Evolutionary conservation across 2,888 invertebrate species (phyloP).

Genomic region (Leptopilina myrica): DNA sequence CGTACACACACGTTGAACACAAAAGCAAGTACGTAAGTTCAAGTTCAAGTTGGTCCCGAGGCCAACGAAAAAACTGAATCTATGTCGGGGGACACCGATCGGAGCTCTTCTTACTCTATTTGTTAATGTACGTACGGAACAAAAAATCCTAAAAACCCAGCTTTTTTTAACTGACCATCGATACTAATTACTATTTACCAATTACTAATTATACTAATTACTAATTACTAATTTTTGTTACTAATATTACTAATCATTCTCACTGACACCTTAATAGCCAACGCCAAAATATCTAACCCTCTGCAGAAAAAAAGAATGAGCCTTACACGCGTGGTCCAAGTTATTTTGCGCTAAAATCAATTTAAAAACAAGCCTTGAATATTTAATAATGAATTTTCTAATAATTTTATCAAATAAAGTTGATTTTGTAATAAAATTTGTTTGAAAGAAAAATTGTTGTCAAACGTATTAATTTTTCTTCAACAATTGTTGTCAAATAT

Average conservation of each 20-base stretch:
- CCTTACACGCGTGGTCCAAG: conserved; percentile 31
- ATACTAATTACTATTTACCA: conserved; percentile 48
- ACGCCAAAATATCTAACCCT: conserved; percentile 50
- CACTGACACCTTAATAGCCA: conserved; percentile 68
- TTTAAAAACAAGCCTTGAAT: neutral
- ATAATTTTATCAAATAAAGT: too few species aligned
- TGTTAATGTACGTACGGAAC: conserved; percentile 35
- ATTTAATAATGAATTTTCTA: too few species aligned
- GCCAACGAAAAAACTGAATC: conserved; percentile 23
- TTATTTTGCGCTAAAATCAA: neutral
- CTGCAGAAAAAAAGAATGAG: neutral
- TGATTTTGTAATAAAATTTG: too few species aligned
- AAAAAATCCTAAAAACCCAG: neutral
- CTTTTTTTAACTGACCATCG: conserved; percentile 7
- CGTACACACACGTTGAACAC: conserved; percentile 40
- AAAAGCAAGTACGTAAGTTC: conserved; percentile 38
- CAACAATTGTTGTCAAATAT: too few species aligned
- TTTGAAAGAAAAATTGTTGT: too few species aligned
- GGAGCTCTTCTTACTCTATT: conserved; percentile 34
- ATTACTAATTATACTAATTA: conserved; percentile 41
- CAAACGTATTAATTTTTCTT: too few species aligned
- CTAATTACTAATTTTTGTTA: conserved; percentile 45
- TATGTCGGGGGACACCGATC: conserved; percentile 34
- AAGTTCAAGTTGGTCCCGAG: conserved; percentile 33
- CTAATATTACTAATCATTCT: conserved; percentile 59